A percentile compares a stretch with the other conserved stretches of the same genome.
phyloP scores from a whole-genome alignment of 1,140 invertebrate species.

The Asbolus verrucosus region DNA sequence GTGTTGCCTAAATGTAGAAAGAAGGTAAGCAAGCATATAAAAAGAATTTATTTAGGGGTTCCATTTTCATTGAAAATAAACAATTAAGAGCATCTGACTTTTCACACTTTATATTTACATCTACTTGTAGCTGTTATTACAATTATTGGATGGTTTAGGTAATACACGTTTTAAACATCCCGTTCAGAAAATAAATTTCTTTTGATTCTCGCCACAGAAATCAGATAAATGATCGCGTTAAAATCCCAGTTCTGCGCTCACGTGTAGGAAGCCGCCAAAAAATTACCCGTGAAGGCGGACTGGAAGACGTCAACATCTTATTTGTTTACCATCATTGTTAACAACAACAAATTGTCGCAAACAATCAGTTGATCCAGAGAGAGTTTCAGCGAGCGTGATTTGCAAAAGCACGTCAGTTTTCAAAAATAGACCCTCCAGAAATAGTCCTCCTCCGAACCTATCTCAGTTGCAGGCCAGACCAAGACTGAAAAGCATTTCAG shows the following conservation, averaged over 20 bases:
- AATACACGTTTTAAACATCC: too few species aligned
- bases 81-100: background rate
- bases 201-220: background rate
- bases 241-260: background rate
- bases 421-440: constrained; percentile 52
- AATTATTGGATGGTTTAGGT: too few species aligned
- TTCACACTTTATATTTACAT: background rate
- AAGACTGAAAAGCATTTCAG: constrained; percentile 48
- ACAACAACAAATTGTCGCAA: constrained; percentile 7
- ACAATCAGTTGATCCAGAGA: constrained; percentile 20
- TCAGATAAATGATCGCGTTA: too few species aligned
- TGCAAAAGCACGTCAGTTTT: constrained; percentile 49
- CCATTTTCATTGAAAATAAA: constrained; percentile 2
- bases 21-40: too few species aligned
- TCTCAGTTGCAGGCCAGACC: constrained; percentile 48
- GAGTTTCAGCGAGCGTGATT: constrained; percentile 37
- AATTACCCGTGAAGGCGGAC: background rate
- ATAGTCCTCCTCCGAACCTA: constrained; percentile 42
- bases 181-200: too few species aligned
- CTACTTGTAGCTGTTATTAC: too few species aligned
- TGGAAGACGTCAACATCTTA: constrained; percentile 5
- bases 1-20: too few species aligned
- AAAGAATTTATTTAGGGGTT: background rate
- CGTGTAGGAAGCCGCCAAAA: background rate
- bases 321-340: constrained; percentile 33